phyloP scores from a whole-genome alignment of 1,140 invertebrate species.

The Temnothorax curvispinosus region DNA sequence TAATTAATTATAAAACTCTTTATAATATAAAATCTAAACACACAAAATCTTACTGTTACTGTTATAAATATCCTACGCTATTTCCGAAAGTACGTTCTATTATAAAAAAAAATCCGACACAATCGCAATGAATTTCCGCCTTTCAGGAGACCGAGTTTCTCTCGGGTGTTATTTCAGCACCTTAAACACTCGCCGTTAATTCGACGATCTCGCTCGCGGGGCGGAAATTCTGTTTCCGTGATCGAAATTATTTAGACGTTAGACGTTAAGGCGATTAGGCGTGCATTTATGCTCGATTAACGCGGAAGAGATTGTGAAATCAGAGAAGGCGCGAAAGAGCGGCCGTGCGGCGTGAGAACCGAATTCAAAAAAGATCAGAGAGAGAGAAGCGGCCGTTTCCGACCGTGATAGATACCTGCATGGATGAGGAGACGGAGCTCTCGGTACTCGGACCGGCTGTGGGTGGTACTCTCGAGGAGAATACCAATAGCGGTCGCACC shows the following conservation, averaged over 20 bases:
- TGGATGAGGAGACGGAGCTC: background rate
- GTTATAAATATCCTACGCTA: background rate
- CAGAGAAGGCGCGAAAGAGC: background rate
- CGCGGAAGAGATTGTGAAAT: background rate
- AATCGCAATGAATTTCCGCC: background rate
- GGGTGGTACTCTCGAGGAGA: constrained; percentile 67
- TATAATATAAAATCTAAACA: background rate
- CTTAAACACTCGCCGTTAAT: constrained; percentile 37
- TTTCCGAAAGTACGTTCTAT: background rate
- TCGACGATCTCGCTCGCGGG: constrained; percentile 15
- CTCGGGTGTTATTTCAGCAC: constrained; percentile 36
- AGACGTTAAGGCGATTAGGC: constrained; percentile 54
- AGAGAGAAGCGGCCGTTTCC: constrained; percentile 7
- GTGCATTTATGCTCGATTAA: constrained; percentile 57
- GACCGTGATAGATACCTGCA: constrained; percentile 42
- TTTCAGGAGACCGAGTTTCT: background rate
- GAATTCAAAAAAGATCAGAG: constrained; percentile 30
- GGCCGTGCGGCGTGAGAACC: background rate
- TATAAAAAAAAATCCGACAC: background rate
- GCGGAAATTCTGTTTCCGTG: constrained; percentile 55
- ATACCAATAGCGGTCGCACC: constrained; percentile 76
- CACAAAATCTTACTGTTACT: background rate
- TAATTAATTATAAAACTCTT: background rate
- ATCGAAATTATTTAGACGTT: constrained; percentile 56
- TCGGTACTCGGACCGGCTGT: background rate